These are phyloP conservation scores for Balearica regulorum DNA, from an alignment of 2,797 vertebrate species.

Conservation along the genomic window DNA sequence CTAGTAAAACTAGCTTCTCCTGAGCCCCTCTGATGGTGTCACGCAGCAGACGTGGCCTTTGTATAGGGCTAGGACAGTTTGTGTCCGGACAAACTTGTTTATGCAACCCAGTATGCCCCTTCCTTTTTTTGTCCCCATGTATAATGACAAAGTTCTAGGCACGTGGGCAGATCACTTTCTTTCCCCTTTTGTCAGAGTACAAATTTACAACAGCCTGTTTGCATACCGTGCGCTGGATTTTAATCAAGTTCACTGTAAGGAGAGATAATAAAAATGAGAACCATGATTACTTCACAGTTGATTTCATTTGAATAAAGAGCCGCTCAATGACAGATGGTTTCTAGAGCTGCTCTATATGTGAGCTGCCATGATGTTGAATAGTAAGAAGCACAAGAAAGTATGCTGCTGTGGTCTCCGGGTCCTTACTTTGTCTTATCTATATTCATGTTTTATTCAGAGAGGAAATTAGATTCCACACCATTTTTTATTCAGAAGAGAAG, in stretches of 20 bases:
- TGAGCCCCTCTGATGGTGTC: constrained; percentile 23
- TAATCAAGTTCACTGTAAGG: constrained; percentile 69
- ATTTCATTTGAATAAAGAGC: constrained; percentile 68
- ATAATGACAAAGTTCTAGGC: constrained; percentile 59
- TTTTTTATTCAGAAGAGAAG: constrained; percentile 68
- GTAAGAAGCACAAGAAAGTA: constrained; percentile 59
- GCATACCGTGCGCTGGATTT: constrained; percentile 62
- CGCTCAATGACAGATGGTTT: constrained; percentile 63
- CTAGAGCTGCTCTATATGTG: constrained; percentile 63
- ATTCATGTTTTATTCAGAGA: constrained; percentile 69
- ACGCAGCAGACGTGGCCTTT: constrained; percentile 59
- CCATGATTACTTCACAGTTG: constrained; percentile 70
- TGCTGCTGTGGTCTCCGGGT: constrained; percentile 42
- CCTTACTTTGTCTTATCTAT: constrained; percentile 63
- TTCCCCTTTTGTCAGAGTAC: constrained; percentile 62
- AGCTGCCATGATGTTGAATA: constrained; percentile 67
- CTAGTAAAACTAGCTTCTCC: constrained; percentile 46
- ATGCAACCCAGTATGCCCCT: constrained; percentile 47
- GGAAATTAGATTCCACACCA: constrained; percentile 60
- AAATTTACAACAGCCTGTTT: constrained; percentile 72
- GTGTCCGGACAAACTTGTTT: constrained; percentile 64
- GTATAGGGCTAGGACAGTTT: constrained; percentile 57
- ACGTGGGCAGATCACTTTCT: constrained; percentile 63
- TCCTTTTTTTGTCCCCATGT: constrained; percentile 53
- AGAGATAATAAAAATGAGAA: constrained; percentile 68